Base-by-base conservation (phyloP, 1,140 invertebrate species). In the Eupristina koningsbergeri region DNA sequence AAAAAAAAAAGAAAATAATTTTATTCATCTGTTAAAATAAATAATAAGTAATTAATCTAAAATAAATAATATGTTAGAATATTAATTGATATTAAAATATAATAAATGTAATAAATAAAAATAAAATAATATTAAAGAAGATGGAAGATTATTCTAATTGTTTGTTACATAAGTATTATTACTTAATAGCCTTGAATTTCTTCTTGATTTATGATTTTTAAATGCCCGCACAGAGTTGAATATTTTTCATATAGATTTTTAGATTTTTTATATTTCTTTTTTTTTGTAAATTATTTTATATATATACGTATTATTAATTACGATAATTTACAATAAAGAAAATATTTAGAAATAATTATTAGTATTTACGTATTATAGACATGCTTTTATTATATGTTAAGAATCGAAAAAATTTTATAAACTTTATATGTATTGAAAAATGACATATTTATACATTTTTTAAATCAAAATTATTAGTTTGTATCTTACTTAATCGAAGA, bases 161-260 rank as follows among this genome's bases (percentile, higher is more conserved):
- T 17, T 74, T 41, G 45, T 74, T 81, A 58, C 22, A 41, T 67
- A 73, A 73, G 34, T 34, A 29, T 39, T 34, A 29, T 39, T 45
- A 7, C 29, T 81, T 53, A 80, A 71, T 73, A 81, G 67, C 50
- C 67, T 71, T 50, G 79, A 81, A 73, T 39, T 61, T 22, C 50
- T 22, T 22, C 36, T 73, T 73, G 47, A 53, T 81, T 73, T 81
- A 29, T 15, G 26, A 58, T 73, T 8, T 8, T 2, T n/a, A 39
- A 31, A 19, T 80, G 6, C 41, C 36, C 8, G 17, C 31, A 11
- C n/a, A 34, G 6, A 1, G 29, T 36, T 5, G 19, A 67, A 67
- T 67, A 0, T 29, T 2, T 67, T 22, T 3, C 6, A 31, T 34
- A n/a, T n/a, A n/a, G 29, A 69, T 67, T 29, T 67, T 36, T 69